Evolutionary conservation across 2,888 invertebrate genomes (phyloP).

Genomic region (Epirrita christyi): DNA sequence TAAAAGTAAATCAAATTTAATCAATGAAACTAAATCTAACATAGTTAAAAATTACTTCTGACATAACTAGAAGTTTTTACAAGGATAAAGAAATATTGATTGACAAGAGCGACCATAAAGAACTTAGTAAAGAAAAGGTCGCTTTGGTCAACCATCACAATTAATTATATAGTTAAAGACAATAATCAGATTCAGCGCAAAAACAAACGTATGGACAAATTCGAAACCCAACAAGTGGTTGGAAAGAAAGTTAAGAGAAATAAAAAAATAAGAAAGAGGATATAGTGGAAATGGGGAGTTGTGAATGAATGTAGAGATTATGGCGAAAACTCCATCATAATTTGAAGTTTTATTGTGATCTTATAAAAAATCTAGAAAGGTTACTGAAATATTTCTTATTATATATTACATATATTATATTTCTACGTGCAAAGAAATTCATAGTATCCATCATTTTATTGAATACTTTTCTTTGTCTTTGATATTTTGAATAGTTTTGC

Average conservation of each 20-base stretch:
- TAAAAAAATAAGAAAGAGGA: slow-evolving; percentile 40
- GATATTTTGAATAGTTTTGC: too few species aligned
- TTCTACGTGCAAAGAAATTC: too few species aligned
- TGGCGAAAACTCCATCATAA: neutral
- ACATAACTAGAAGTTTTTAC: slow-evolving; percentile 38
- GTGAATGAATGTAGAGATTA: slow-evolving; percentile 26
- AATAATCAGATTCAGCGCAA: slow-evolving; percentile 25
- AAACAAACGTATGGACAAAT: slow-evolving; percentile 50
- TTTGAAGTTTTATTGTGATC: too few species aligned
- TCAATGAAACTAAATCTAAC: slow-evolving; percentile 27
- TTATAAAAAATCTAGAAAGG: too few species aligned
- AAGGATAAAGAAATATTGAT: slow-evolving; percentile 37
- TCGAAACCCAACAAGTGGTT: slow-evolving; percentile 62
- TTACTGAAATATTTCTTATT: too few species aligned
- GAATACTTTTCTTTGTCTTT: too few species aligned
- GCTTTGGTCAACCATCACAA: slow-evolving; percentile 66
- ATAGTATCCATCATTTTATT: too few species aligned
- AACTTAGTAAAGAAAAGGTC: neutral
- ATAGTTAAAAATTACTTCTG: slow-evolving; percentile 28
- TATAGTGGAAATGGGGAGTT: slow-evolving; percentile 38
- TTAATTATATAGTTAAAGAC: slow-evolving; percentile 19
- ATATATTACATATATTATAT: too few species aligned
- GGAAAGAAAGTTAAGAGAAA: slow-evolving; percentile 28
- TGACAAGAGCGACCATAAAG: slow-evolving; percentile 48
- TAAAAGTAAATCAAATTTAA: slow-evolving; percentile 32